Base-by-base conservation (phyloP, 2,797 vertebrate genomes). In the Choloepus didactylus region DNA sequence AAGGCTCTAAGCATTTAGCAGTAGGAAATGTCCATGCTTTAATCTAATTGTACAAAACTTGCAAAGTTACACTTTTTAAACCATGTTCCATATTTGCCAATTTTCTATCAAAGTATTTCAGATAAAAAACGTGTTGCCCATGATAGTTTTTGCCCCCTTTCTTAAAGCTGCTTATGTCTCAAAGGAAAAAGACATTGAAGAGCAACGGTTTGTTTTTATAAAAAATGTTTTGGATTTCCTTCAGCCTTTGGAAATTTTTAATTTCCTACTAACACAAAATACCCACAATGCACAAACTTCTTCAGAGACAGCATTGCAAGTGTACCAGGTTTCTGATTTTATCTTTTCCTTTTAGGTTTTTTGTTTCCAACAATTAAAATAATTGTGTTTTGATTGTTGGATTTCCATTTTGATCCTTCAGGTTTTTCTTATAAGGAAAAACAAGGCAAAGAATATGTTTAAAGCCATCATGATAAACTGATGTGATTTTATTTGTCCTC, bases 401-500 rank as follows among this genome's bases (percentile, higher is more conserved):
- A 93, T 94, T 97, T 96, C 88, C 72, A 41, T 86, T 76, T 31
- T 60, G 87, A 54, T 95, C 93, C 87, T 94, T 49, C 93, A 96
- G 41, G 54, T 56, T 0, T 0, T 87, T 95, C 91, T 19, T 56
- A 60, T 11, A 35, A 97, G 95, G 95, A 97, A 92, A 87, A 85
- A 51, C 51, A 88, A 95, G 56, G 59, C 80, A 89, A 95, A 93
- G 72, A 44, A 67, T 69, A 75, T 93, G 35, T 96, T 95, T 89
- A 76, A 67, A 93, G 38, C 80, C 91, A 82, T 44, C 75, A 54
- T 89, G 87, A 76, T 97, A 80, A 97, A 95, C 67, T 56, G 46
- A 0, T 94, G 0, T 93, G 97, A 89, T 97, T 80, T 70, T 94
- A 31, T 87, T 97, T 79, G 64, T 88, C 69, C 75, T 88, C 23